A percentile compares a stretch with the other conserved stretches of the same genome.
Conservation (phyloP, 2,888 invertebrate species). For the Pediacus dermestoides region DNA sequence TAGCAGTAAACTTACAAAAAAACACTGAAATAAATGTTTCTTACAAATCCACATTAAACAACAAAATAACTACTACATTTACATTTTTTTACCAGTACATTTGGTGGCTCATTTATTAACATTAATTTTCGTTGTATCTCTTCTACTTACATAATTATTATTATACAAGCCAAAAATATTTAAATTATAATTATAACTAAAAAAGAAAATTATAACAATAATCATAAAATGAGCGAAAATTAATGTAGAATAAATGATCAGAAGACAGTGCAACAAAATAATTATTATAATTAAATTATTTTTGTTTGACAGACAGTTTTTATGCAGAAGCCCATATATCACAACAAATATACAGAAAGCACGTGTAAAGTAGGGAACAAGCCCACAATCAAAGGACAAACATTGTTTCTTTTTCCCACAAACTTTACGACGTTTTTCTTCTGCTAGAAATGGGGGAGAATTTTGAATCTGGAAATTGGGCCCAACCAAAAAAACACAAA, state of each 20-base stretch:
- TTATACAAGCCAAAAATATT: no score
- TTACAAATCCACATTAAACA: constrained; percentile 2
- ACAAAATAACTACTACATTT: constrained; percentile 24
- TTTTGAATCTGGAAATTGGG: constrained; percentile 15
- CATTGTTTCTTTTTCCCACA: not conserved
- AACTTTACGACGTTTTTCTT: not conserved
- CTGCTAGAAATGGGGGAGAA: constrained; percentile 6
- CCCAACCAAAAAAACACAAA: constrained; percentile 9
- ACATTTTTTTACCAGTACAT: no score
- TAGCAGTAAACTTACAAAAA: constrained; percentile 22
- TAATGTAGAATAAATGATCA: not conserved
- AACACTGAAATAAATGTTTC: constrained; percentile 13
- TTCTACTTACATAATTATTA: no score
- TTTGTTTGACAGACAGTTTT: no score
- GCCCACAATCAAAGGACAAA: constrained; percentile 1
- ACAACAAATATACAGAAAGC: constrained; percentile 20
- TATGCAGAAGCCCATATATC: constrained; percentile 14
- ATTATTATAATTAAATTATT: constrained; percentile 22
- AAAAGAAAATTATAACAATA: no score
- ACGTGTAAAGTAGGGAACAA: constrained; percentile 10
- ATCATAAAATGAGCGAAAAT: no score
- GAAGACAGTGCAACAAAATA: constrained; percentile 15
- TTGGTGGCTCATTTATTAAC: no score
- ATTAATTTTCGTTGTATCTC: no score
- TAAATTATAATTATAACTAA: no score